Percentiles rank a stretch among this genome's conserved stretches.
These are phyloP conservation scores for Cyclargus thomasi DNA, from an alignment of 1,140 invertebrate genomes.

Conservation along the genomic window DNA sequence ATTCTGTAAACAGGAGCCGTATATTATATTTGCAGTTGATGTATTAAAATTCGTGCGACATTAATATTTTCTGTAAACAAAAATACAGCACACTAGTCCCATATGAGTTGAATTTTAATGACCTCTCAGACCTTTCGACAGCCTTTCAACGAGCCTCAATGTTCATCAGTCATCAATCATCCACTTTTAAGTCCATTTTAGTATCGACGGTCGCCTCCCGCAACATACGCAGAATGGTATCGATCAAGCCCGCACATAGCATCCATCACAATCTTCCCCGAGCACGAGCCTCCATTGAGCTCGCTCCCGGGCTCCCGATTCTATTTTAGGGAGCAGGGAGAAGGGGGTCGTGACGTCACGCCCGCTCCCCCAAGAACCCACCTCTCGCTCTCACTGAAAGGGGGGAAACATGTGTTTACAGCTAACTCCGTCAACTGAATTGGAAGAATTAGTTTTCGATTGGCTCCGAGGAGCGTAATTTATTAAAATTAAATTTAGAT, in stretches of 20 bases:
- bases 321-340: slow-evolving; percentile 54
- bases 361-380: slow-evolving; percentile 30
- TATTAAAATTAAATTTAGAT: not conserved
- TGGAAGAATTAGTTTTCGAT: slow-evolving; percentile 35
- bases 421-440: slow-evolving; percentile 26
- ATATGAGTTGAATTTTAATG: too few relatives aligned
- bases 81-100: too few relatives aligned
- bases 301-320: slow-evolving; percentile 41
- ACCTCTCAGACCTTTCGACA: too few relatives aligned
- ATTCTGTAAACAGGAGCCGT: not conserved
- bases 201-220: not conserved
- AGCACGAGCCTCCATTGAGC: slow-evolving; percentile 47
- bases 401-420: slow-evolving; percentile 35
- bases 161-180: not conserved
- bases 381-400: slow-evolving; percentile 26
- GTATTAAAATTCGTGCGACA: too few relatives aligned
- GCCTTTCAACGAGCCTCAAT: too few relatives aligned
- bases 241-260: slow-evolving; percentile 2
- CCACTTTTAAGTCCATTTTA: not conserved
- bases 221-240: not conserved
- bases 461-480: slow-evolving; percentile 9
- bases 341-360: slow-evolving; percentile 41
- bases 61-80: too few relatives aligned
- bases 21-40: not conserved
- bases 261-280: slow-evolving; percentile 13